Evolutionary conservation across 2,113 vertebrate genomes (phyloP), one percentile per base, ranked within the genome.

Genomic region (Pampusana beccarii): DNA sequence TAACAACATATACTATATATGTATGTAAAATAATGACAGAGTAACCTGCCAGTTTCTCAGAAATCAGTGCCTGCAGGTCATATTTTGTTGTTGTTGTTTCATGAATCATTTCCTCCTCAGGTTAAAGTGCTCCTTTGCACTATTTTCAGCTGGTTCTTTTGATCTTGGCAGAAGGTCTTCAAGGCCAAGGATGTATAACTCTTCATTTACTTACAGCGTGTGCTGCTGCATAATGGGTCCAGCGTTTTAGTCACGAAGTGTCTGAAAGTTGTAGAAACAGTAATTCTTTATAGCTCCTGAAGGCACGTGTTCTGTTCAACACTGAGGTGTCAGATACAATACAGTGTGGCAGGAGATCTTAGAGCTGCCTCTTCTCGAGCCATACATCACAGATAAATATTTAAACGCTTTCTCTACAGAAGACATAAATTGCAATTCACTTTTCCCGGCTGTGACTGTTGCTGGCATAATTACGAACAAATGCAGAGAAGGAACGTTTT

Each of bases 401-500:
- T 96, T 95, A 79, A 94, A 80, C 46, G 29, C 57, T 83, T 92
- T 93, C 60, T 74, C 28, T 91, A 60, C 65, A 69, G 80, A 64
- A 88, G 72, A 81, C 34, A 36, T 54, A 70, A 90, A 73, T 71
- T 86, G 21, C 51, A 92, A 4, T 87, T 94, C 58, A 51, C 65
- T 90, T 86, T 75, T 73, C 80, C 44, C 72, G 84, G 44, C 81
- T 88, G 79, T 90, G 77, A 67, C 74, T 60, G 18, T 80, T 87
- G 53, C 71, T 97, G 94, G 86, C 79, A 19, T 93, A 69, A 94
- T 70, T 93, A 70, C 10, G n/a, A 95, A 86, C 80, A 56, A 95
- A 38, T 17, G 29, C 56, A 75, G 85, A 90, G 92, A 92, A 92
- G 92, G 95, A 93, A 86, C 70, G 77, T 69, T 96, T 95, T 86